Conservation (phyloP, 2,888 invertebrate genomes). For the Pseudeuparius sepicola region DNA sequence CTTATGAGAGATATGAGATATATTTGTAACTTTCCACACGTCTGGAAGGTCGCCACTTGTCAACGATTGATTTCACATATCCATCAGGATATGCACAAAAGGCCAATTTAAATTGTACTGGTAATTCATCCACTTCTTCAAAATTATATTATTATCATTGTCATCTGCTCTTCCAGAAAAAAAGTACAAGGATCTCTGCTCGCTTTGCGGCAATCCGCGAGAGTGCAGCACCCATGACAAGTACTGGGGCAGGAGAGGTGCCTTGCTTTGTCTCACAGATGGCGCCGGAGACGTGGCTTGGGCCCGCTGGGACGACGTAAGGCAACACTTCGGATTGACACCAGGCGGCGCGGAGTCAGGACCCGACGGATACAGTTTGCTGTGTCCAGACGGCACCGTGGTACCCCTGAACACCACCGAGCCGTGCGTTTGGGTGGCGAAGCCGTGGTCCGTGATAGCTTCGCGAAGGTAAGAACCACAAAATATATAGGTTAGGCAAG, state of each 20-base stretch:
- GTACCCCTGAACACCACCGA: slow-evolving; percentile 45
- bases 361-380: slow-evolving; percentile 49
- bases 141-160: too few species aligned
- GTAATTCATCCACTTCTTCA: too few species aligned
- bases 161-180: slow-evolving; percentile 46
- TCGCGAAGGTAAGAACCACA: slow-evolving; percentile 54
- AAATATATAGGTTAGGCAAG: too few species aligned
- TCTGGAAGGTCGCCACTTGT: too few species aligned
- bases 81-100: too few species aligned
- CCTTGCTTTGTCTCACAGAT: slow-evolving; percentile 68
- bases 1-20: too few species aligned
- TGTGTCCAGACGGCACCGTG: slow-evolving; percentile 67
- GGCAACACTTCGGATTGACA: slow-evolving; percentile 52
- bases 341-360: slow-evolving; percentile 37
- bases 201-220: slow-evolving; percentile 53
- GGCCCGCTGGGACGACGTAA: slow-evolving; percentile 63
- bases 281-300: slow-evolving; percentile 74
- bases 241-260: slow-evolving; percentile 76
- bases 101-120: too few species aligned
- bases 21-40: too few species aligned
- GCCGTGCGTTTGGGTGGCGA: slow-evolving; percentile 69
- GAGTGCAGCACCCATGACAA: slow-evolving; percentile 59
- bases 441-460: slow-evolving; percentile 69
- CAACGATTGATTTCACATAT: too few species aligned
- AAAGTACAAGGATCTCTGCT: slow-evolving; percentile 62